phyloP scores from a whole-genome alignment of 37 sponge, comb jelly and placozoan genomes.

The Agelas oroides region DNA sequence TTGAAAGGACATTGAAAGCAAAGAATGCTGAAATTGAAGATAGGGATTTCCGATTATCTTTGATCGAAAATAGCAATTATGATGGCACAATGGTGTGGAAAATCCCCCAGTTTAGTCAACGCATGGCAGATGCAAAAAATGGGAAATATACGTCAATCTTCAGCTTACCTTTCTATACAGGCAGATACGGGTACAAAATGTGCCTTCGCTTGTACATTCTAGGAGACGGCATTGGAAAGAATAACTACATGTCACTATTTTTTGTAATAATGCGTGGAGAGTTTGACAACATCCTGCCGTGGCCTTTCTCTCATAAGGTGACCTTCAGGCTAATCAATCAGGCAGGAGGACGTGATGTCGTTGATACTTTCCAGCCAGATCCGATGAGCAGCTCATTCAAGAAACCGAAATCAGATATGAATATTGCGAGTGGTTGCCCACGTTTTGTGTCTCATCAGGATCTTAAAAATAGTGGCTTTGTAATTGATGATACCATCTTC shows the following conservation, averaged over 20 bases:
- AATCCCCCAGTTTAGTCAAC: slow-evolving; percentile 72
- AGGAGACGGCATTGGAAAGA: slow-evolving; percentile 86
- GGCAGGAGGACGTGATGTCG: slow-evolving; percentile 47
- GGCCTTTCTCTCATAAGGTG: slow-evolving; percentile 82
- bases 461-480: slow-evolving; percentile 57
- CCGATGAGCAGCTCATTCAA: slow-evolving; percentile 77
- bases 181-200: slow-evolving; percentile 89
- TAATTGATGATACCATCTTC: slow-evolving; percentile 76
- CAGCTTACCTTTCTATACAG: slow-evolving; percentile 79
- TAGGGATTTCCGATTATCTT: slow-evolving; percentile 72
- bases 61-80: slow-evolving; percentile 71
- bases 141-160: slow-evolving; percentile 84
- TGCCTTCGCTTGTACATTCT: slow-evolving; percentile 81
- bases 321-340: slow-evolving; percentile 84
- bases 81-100: slow-evolving; percentile 83
- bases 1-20: slow-evolving; percentile 46
- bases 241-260: slow-evolving; percentile 78
- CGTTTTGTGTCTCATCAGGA: slow-evolving; percentile 57
- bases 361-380: slow-evolving; percentile 85
- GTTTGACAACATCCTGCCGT: slow-evolving; percentile 83
- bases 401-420: slow-evolving; percentile 83
- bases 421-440: slow-evolving; percentile 80
- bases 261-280: slow-evolving; percentile 84
- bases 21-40: slow-evolving; percentile 72
- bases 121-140: slow-evolving; percentile 69